phyloP scores from a whole-genome alignment of 2,797 vertebrate genomes.

The Monodelphis domestica region DNA sequence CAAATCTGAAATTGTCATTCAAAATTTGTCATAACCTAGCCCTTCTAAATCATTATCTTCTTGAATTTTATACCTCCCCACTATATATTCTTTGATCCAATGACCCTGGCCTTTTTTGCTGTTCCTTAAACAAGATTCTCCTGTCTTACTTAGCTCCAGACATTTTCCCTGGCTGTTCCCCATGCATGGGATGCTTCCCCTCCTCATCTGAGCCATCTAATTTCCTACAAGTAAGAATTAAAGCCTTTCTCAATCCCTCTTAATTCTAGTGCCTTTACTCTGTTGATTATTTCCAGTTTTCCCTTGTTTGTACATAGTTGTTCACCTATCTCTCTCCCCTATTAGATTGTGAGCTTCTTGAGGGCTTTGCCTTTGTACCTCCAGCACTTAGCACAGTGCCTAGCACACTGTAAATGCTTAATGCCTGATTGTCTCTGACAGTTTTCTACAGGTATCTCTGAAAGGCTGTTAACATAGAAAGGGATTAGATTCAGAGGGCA shows the following conservation, averaged over 20 bases:
- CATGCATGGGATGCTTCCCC: not conserved
- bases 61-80: too few relatives aligned
- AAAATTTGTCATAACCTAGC: not conserved
- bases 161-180: not conserved
- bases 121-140: not conserved
- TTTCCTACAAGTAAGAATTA: not conserved
- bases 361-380: not conserved
- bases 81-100: not conserved
- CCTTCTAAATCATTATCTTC: not conserved
- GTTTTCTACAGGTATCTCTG: not conserved
- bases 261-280: not conserved
- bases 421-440: not conserved
- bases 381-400: not conserved
- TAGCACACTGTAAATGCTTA: not conserved
- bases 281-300: not conserved
- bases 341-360: not conserved
- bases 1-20: not conserved
- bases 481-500: not conserved
- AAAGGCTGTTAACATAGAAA: not conserved
- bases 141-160: not conserved
- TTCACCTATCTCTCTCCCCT: not conserved
- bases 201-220: not conserved
- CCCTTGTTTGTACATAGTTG: not conserved
- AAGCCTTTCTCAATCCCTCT: not conserved
- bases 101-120: not conserved